phyloP scores from a whole-genome alignment of 1,140 invertebrate species.

The Ceratosolen fusciceps region DNA sequence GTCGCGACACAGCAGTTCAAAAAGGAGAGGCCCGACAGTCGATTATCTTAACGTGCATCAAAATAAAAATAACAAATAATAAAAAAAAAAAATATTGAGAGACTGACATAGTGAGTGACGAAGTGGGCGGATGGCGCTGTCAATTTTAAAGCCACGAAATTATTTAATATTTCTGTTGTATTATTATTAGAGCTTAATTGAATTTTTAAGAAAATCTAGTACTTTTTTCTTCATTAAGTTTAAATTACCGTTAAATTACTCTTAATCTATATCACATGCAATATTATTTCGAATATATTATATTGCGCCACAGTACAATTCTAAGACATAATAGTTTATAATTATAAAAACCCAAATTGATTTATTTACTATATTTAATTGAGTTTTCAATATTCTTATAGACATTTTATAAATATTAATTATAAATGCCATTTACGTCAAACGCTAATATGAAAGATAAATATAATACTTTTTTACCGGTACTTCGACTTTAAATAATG shows the following conservation, averaged over 20 bases:
- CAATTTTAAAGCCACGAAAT: background rate
- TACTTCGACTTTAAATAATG: too few relatives aligned
- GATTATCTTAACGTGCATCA: background rate
- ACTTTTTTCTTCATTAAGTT: too few relatives aligned
- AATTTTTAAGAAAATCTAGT: too few relatives aligned
- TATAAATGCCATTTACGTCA: background rate
- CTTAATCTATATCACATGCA: too few relatives aligned
- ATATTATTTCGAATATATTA: too few relatives aligned
- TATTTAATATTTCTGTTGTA: too few relatives aligned
- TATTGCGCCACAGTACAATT: too few relatives aligned
- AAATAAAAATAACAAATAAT: background rate
- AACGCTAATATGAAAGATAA: background rate
- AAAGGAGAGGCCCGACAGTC: background rate
- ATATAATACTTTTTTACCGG: too few relatives aligned
- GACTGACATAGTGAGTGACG: background rate
- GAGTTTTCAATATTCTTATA: background rate
- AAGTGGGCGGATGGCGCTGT: background rate
- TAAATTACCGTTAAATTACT: too few relatives aligned
- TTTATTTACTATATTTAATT: background rate
- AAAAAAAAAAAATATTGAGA: background rate
- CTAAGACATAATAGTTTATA: too few relatives aligned
- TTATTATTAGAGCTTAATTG: too few relatives aligned
- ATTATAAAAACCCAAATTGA: too few relatives aligned
- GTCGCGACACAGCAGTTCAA: background rate
- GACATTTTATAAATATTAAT: background rate